Evolutionary conservation across 2,113 vertebrate species (phyloP).

Genomic region (Callospermophilus lateralis): DNA sequence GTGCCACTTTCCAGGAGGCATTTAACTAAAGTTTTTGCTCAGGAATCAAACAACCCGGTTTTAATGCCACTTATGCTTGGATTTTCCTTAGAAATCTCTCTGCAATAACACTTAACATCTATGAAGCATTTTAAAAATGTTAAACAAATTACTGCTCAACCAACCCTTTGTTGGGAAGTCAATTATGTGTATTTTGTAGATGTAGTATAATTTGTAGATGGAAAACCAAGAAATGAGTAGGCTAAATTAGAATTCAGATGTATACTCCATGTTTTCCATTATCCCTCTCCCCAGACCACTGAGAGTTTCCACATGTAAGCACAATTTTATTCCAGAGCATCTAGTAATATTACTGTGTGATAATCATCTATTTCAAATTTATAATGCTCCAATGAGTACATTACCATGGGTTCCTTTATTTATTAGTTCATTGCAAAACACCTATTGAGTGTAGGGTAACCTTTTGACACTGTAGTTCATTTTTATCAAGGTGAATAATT

Average conservation of each 20-base stretch:
- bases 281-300: slow-evolving; percentile 39
- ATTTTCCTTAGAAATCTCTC: slow-evolving; percentile 57
- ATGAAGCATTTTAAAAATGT: slow-evolving; percentile 60
- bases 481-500: slow-evolving; percentile 56
- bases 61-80: background rate
- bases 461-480: background rate
- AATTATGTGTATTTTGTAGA: slow-evolving; percentile 51
- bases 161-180: slow-evolving; percentile 61
- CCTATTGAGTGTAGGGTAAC: background rate
- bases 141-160: slow-evolving; percentile 69
- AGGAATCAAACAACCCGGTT: background rate
- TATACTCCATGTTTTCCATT: background rate
- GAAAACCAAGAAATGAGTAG: slow-evolving; percentile 63
- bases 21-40: slow-evolving; percentile 44
- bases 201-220: slow-evolving; percentile 71
- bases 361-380: slow-evolving; percentile 36
- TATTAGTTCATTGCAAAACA: background rate
- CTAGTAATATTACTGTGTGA: slow-evolving; percentile 5
- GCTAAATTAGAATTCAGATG: slow-evolving; percentile 69
- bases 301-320: slow-evolving; percentile 58
- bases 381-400: background rate
- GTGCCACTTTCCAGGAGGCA: slow-evolving; percentile 53
- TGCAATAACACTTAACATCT: slow-evolving; percentile 50
- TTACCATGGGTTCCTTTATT: background rate
- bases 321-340: slow-evolving; percentile 34